phyloP scores from a whole-genome alignment of 2,888 invertebrate genomes.

The Tetheella fluctuosa region DNA sequence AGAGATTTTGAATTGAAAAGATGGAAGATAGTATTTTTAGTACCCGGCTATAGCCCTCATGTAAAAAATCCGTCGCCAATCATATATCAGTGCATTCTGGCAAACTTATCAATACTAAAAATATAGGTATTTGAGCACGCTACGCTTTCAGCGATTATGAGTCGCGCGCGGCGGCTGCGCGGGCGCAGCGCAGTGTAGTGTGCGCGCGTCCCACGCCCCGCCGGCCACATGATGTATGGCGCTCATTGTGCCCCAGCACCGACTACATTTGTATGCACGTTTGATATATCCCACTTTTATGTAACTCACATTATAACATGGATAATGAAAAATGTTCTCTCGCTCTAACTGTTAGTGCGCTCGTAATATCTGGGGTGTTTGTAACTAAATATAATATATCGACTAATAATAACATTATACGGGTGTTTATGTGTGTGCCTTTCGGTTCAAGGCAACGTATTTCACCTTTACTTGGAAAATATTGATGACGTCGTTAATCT shows the following conservation, averaged over 20 bases:
- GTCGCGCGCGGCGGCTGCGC: slow-evolving; percentile 16
- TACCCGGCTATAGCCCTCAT: too few relatives aligned
- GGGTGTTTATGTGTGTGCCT: background rate
- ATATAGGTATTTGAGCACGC: too few relatives aligned
- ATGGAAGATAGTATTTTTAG: too few relatives aligned
- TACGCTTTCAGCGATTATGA: background rate
- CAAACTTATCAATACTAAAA: too few relatives aligned
- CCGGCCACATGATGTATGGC: slow-evolving; percentile 53
- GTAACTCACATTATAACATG: slow-evolving; percentile 49
- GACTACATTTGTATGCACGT: slow-evolving; percentile 53
- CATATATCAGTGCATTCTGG: too few relatives aligned
- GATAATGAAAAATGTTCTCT: slow-evolving; percentile 69
- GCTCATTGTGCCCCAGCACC: slow-evolving; percentile 51
- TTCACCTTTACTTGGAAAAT: too few relatives aligned
- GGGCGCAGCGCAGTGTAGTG: slow-evolving; percentile 13
- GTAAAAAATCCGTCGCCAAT: too few relatives aligned
- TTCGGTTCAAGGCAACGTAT: background rate
- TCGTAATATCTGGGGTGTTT: slow-evolving; percentile 40
- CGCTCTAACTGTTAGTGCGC: slow-evolving; percentile 34
- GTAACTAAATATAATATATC: background rate
- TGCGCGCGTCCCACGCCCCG: slow-evolving; percentile 15
- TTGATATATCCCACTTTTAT: slow-evolving; percentile 55
- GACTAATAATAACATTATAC: background rate
- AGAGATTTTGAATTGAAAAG: too few relatives aligned
- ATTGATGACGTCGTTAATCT: too few relatives aligned